Base-by-base conservation (phyloP, 2,797 vertebrate genomes). In the Tapera naevia region DNA sequence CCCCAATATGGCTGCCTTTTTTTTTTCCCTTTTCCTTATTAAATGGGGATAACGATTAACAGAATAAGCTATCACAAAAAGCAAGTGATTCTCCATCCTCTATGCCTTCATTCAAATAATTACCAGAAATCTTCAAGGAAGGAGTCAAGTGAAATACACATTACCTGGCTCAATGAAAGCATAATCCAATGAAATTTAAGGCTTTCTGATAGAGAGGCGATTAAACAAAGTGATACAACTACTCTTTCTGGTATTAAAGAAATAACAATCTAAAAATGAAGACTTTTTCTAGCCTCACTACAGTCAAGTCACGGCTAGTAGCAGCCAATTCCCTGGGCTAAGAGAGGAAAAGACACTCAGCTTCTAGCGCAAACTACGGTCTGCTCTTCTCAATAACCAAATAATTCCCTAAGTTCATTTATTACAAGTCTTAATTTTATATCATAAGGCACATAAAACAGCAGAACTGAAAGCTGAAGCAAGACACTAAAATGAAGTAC, bases 131-230 rank as follows among this genome's bases (percentile, higher is more conserved):
- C 75, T 88, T 48, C 53, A n/a, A 70, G 56, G 67, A 92, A 56
- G 22, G 43, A 81, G 89, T 75, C 30, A 81, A 78, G 21, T 66
- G 48, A 93, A 94, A 86, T 23, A 73, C 30, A 43, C 17, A 11
- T 32, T 87, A 89, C 67, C 86, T 80, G 23, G 24, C 69, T 91
- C 70, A 88, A n/a, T 83, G 80, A 86, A 93, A 88, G 56, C 51
- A 58, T 51, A 88, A 18, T 46, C n/a, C 62, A 46, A 48, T 70
- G n/a, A 65, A 66, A 82, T 58, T 27, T 80, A 84, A 81, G 56
- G 35, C 19, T 81, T 76, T 73, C 19, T 70, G 67, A 87, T 19
- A 81, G 35, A 71, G 18, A 25, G 33, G 9, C 56, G 58, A 91
- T 72, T 79, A 80, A 93, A 78, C 21, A 64, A 61, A 80, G 21